phyloP scores from a whole-genome alignment of 92 coral and sea anemone species.

The Parazoanthus darwini region DNA sequence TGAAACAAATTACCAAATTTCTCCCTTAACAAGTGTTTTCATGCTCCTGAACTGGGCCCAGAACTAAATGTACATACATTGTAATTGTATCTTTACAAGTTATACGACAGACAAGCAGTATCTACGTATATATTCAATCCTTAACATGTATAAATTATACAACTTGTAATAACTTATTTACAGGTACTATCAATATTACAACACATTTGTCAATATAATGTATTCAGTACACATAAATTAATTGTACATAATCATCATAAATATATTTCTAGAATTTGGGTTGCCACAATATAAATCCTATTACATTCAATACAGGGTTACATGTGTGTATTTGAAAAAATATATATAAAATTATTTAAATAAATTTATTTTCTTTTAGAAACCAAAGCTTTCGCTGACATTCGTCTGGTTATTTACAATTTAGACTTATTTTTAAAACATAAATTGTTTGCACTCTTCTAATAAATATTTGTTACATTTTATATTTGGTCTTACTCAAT shows the following conservation, averaged over 20 bases:
- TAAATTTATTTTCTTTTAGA: background rate
- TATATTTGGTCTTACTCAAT: background rate
- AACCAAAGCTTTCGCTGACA: background rate
- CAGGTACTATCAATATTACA: background rate
- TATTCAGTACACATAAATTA: too few relatives aligned
- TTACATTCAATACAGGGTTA: background rate
- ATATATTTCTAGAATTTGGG: background rate
- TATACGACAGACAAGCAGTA: background rate
- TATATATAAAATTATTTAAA: background rate
- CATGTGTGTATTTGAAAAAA: background rate
- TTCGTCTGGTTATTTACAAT: background rate
- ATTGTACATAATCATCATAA: background rate
- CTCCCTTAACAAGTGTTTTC: too few relatives aligned
- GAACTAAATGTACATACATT: background rate
- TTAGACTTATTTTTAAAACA: background rate
- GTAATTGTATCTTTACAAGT: background rate
- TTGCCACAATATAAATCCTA: too few relatives aligned
- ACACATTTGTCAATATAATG: background rate
- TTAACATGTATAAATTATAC: too few relatives aligned
- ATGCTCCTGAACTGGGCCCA: background rate
- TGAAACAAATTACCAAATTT: too few relatives aligned
- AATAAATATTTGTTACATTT: conserved; percentile 27
- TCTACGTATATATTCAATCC: background rate
- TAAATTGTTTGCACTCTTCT: background rate
- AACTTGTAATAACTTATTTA: background rate